Evolutionary conservation across 2,797 vertebrate species (phyloP).

Genomic region (Oryzias dopingdopingensis): DNA sequence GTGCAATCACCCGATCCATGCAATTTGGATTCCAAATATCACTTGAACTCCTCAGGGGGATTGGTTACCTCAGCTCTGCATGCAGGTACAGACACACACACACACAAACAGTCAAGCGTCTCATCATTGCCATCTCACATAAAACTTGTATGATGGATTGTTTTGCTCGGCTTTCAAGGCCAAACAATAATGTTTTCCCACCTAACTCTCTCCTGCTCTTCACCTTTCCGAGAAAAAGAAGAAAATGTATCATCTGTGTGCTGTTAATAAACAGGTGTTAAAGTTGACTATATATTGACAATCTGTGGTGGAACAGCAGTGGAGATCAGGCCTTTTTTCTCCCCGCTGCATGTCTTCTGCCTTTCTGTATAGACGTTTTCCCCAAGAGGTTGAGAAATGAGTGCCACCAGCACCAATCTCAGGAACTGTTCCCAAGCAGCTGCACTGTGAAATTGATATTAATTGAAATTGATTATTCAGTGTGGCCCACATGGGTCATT

Average conservation of each 20-base stretch:
- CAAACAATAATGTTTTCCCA: constrained; percentile 53
- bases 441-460: constrained; percentile 75
- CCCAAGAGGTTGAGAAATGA: constrained; percentile 60
- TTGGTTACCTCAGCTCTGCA: constrained; percentile 41
- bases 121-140: constrained; percentile 57
- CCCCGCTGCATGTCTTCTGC: constrained; percentile 8
- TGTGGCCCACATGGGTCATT: constrained; percentile 76
- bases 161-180: constrained; percentile 47
- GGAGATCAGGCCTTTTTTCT: background rate
- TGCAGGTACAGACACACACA: constrained; percentile 25
- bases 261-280: constrained; percentile 4
- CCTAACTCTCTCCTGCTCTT: constrained; percentile 25
- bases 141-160: constrained; percentile 62
- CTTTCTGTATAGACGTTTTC: constrained; percentile 18
- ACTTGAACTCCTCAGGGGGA: constrained; percentile 52
- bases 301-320: constrained; percentile 13
- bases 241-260: constrained; percentile 5
- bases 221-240: constrained; percentile 20
- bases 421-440: constrained; percentile 60
- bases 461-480: constrained; percentile 81
- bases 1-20: constrained; percentile 60
- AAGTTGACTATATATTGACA: constrained; percentile 8
- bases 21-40: constrained; percentile 69
- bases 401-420: constrained; percentile 43
- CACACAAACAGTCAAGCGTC: constrained; percentile 21